A percentile compares a stretch with the other conserved stretches of the same genome.
Conservation (phyloP, 2,797 vertebrate species). For the Crocidura indochinensis region DNA sequence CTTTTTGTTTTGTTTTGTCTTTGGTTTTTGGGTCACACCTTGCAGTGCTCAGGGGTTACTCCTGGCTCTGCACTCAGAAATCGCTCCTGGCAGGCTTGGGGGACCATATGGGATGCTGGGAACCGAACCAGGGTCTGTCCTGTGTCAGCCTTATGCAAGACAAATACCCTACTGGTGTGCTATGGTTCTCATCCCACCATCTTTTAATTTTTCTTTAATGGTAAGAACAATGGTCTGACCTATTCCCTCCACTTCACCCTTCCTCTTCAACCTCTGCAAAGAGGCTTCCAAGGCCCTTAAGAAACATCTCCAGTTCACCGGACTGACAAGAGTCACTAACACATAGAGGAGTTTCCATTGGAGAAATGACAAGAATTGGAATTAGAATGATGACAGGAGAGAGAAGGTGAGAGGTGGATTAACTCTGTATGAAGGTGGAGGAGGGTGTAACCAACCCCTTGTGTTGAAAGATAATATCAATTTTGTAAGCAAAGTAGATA, state of each 20-base stretch:
- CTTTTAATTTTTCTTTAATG: constrained; percentile 25
- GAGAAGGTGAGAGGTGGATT: neutral
- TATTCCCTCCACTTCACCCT: neutral
- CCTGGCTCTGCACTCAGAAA: no score
- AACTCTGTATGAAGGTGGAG: constrained; percentile 30
- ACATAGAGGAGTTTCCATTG: neutral
- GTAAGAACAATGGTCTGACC: neutral
- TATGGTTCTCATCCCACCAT: no score
- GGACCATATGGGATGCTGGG: no score
- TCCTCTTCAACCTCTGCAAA: neutral
- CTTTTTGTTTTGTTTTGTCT: no score
- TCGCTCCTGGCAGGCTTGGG: no score
- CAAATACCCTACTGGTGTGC: no score
- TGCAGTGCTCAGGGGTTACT: no score
- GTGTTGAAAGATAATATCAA: neutral
- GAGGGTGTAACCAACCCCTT: neutral
- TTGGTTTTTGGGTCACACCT: no score
- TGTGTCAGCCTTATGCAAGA: no score
- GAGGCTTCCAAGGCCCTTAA: neutral
- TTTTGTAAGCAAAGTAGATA: neutral
- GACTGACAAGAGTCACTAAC: constrained; percentile 22
- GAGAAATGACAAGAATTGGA: neutral
- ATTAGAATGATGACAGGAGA: neutral
- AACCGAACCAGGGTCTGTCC: no score
- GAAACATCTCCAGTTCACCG: neutral